Conservation (phyloP, 2,888 invertebrate genomes). For the Blera fallax region DNA sequence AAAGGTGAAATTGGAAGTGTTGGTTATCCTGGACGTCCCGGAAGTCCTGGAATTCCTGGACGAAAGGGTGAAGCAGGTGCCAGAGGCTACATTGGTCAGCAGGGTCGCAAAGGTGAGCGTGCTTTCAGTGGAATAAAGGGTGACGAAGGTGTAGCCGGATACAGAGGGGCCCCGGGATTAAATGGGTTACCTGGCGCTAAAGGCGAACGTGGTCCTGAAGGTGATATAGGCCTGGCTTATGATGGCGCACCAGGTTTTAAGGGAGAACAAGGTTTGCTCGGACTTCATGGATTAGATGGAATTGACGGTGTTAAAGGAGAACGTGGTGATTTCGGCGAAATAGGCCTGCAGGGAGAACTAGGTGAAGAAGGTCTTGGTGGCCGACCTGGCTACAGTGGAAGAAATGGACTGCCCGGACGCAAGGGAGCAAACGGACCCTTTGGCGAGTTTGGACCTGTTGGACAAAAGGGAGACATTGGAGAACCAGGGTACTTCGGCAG, state of each 20-base stretch:
- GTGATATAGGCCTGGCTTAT: conserved; percentile 83
- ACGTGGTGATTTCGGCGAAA: conserved; percentile 82
- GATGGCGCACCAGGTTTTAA: conserved; percentile 83
- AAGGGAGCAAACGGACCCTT: conserved; percentile 81
- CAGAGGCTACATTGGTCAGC: conserved; percentile 75
- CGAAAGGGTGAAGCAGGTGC: conserved; percentile 78
- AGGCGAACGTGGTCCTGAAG: conserved; percentile 84
- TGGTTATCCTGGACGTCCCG: conserved; percentile 77
- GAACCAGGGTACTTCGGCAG: conserved; percentile 77
- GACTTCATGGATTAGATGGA: conserved; percentile 83
- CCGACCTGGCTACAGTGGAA: conserved; percentile 76
- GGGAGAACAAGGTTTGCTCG: conserved; percentile 86
- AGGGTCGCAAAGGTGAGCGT: conserved; percentile 83
- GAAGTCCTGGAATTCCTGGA: conserved; percentile 76
- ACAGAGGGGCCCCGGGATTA: conserved; percentile 81
- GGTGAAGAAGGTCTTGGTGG: conserved; percentile 83
- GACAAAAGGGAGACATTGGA: conserved; percentile 83
- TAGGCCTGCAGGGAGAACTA: conserved; percentile 83
- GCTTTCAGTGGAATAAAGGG: conserved; percentile 86
- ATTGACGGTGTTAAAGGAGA: conserved; percentile 82
- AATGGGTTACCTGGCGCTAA: conserved; percentile 79
- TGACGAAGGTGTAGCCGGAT: conserved; percentile 83
- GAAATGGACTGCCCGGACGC: conserved; percentile 82
- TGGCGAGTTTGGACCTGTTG: conserved; percentile 83
- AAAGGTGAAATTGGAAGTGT: conserved; percentile 78